phyloP scores from a whole-genome alignment of 1,140 invertebrate species.

The Drosophila lacertosa region DNA sequence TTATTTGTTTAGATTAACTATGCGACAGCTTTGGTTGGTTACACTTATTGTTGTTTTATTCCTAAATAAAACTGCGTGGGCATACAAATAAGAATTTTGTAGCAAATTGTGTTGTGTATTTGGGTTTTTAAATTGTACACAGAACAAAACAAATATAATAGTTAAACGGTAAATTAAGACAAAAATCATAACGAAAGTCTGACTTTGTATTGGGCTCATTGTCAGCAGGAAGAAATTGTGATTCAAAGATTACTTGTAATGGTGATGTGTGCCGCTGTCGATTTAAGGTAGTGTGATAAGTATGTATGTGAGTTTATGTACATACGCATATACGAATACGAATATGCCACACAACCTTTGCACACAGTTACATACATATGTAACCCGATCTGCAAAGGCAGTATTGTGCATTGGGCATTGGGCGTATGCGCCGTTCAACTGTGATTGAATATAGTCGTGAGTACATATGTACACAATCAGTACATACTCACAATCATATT shows the following conservation, averaged over 20 bases:
- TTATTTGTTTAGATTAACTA: no score
- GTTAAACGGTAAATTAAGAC: background rate
- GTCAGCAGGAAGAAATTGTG: slow-evolving; percentile 5
- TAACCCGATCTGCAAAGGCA: background rate
- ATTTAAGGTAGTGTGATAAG: background rate
- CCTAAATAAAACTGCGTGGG: background rate
- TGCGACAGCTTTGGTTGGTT: background rate
- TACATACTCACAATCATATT: slow-evolving; percentile 20
- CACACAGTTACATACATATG: slow-evolving; percentile 15
- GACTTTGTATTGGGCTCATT: background rate
- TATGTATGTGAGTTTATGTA: slow-evolving; percentile 8
- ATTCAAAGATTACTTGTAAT: slow-evolving; percentile 7
- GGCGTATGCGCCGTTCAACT: slow-evolving; percentile 5
- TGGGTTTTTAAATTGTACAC: slow-evolving; percentile 1
- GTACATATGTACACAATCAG: slow-evolving; percentile 5
- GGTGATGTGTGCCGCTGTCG: slow-evolving; percentile 26
- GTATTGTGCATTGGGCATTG: background rate
- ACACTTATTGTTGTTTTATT: background rate
- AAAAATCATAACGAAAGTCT: background rate
- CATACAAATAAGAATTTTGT: slow-evolving; percentile 1
- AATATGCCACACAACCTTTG: slow-evolving; percentile 1
- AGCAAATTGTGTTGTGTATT: slow-evolving; percentile 8
- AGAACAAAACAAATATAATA: background rate
- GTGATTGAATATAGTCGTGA: slow-evolving; percentile 5
- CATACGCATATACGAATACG: slow-evolving; percentile 17